A percentile compares a stretch with the other conserved stretches of the same genome.
Conservation (phyloP, 2,888 invertebrate species). For the Gymnocheta viridis region DNA sequence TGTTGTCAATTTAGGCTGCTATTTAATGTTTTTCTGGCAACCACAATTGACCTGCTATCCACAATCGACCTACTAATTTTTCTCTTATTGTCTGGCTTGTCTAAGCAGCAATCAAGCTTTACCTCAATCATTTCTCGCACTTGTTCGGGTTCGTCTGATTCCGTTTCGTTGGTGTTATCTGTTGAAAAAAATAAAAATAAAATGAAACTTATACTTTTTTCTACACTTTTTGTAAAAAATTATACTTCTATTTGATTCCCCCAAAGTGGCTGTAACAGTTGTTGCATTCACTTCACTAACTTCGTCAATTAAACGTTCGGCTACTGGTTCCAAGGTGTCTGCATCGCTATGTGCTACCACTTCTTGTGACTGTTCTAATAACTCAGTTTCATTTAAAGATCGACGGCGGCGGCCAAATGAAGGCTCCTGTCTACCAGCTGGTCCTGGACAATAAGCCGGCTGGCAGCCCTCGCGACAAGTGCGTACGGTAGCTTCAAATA, state of each 20-base stretch:
- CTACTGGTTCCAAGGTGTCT: conserved; percentile 58
- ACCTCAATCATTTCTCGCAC: conserved; percentile 95
- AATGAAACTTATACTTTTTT: conserved; percentile 8
- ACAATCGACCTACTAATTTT: too few relatives aligned
- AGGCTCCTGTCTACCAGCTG: conserved; percentile 90
- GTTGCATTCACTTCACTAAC: conserved; percentile 76
- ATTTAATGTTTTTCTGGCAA: too few relatives aligned
- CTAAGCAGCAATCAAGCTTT: conserved; percentile 69
- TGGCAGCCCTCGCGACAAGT: conserved; percentile 95
- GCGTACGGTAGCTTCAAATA: conserved; percentile 95
- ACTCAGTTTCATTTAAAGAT: conserved; percentile 81
- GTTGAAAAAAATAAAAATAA: conserved; percentile 7
- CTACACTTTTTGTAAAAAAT: not conserved
- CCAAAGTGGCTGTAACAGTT: conserved; percentile 75
- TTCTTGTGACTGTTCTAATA: conserved; percentile 14
- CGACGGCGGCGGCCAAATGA: conserved; percentile 89
- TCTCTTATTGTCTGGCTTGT: too few relatives aligned
- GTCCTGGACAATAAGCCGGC: conserved; percentile 92
- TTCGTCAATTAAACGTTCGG: conserved; percentile 74
- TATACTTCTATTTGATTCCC: conserved; percentile 75
- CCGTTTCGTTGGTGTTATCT: conserved; percentile 64
- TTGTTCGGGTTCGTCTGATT: conserved; percentile 85
- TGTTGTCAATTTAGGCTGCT: too few relatives aligned
- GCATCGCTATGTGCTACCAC: conserved; percentile 4
- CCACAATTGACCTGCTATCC: too few relatives aligned